These are phyloP conservation scores for Hypercompe scribonia DNA, from an alignment of 2,888 invertebrate genomes.

Conservation along the genomic window DNA sequence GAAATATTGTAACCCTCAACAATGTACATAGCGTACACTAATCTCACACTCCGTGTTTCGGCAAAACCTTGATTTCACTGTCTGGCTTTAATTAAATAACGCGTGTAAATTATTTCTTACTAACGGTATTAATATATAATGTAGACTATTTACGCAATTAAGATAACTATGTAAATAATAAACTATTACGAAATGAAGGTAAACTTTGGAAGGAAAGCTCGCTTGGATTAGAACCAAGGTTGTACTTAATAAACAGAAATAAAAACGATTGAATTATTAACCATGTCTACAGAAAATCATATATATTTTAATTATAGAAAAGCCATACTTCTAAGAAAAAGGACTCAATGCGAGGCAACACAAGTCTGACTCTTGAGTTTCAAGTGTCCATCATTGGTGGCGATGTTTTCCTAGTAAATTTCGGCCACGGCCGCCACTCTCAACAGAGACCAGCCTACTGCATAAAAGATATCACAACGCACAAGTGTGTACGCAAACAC, in stretches of 20 bases:
- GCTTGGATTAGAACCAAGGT: background rate
- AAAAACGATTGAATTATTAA: too few relatives aligned
- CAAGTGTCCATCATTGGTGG: too few relatives aligned
- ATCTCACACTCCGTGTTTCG: slow-evolving; percentile 23
- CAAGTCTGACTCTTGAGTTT: too few relatives aligned
- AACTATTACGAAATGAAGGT: background rate
- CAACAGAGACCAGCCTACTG: too few relatives aligned
- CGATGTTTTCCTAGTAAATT: too few relatives aligned
- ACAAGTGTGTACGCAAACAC: too few relatives aligned
- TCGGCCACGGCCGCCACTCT: too few relatives aligned
- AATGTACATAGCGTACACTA: slow-evolving; percentile 16
- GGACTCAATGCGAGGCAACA: too few relatives aligned
- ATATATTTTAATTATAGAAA: too few relatives aligned
- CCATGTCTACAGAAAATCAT: too few relatives aligned
- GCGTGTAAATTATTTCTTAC: background rate
- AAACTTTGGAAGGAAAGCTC: background rate
- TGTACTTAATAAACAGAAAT: background rate
- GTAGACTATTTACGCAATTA: background rate
- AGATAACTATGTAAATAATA: background rate
- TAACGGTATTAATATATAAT: background rate
- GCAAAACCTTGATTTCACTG: background rate
- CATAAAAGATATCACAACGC: too few relatives aligned
- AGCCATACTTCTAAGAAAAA: too few relatives aligned
- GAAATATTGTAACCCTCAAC: slow-evolving; percentile 32
- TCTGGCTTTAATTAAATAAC: background rate